Conservation (phyloP, 1,140 invertebrate species). For the Apis cerana region DNA sequence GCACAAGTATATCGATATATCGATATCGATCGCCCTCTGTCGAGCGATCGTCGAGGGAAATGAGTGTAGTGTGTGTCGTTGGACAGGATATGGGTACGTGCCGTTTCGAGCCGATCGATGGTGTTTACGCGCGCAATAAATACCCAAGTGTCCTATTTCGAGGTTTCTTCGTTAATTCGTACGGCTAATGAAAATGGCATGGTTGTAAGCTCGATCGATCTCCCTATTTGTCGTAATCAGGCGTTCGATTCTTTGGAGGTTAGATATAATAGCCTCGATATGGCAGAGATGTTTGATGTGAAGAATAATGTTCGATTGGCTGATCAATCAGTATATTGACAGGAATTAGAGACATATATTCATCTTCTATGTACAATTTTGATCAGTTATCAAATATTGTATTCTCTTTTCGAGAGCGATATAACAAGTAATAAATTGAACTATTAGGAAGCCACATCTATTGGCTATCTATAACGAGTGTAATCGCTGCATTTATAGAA, state of each 20-base stretch:
- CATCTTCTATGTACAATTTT: no score
- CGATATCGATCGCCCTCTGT: constrained; percentile 14
- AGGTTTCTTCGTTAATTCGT: constrained; percentile 9
- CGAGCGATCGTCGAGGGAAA: not conserved
- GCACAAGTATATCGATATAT: not conserved
- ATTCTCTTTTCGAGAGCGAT: no score
- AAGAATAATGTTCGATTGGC: no score
- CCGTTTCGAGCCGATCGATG: constrained; percentile 16
- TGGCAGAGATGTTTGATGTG: no score
- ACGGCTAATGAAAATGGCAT: not conserved
- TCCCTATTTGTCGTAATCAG: no score
- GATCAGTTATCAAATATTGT: no score
- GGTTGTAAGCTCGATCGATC: not conserved
- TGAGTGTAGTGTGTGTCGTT: constrained; percentile 8
- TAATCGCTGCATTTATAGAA: no score
- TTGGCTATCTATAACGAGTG: no score
- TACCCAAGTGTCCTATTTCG: not conserved
- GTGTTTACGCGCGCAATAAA: constrained; percentile 29
- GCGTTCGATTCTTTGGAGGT: not conserved
- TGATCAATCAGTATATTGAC: no score
- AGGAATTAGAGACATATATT: no score
- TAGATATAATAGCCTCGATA: not conserved
- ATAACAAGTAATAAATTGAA: no score
- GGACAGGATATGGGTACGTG: constrained; percentile 19
- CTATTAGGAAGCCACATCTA: no score